A percentile compares a stretch with the other conserved stretches of the same genome.
Evolutionary conservation across 1,140 invertebrate genomes (phyloP).

Genomic region (Euura saliciscinereae): DNA sequence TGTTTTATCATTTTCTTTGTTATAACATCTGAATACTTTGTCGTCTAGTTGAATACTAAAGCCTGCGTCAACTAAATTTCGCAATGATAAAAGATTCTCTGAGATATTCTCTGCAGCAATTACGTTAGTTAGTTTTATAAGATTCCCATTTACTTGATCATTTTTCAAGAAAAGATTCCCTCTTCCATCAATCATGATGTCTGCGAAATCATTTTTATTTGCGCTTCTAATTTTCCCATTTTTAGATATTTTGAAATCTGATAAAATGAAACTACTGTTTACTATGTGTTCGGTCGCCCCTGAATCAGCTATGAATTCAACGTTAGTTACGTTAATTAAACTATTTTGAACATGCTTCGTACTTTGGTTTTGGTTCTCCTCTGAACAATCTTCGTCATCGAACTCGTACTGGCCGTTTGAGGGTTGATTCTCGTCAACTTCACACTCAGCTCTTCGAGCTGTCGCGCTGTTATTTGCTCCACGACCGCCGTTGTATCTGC

Average conservation of each 20-base stretch:
- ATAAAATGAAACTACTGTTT: constrained; percentile 23
- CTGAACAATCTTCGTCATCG: constrained; percentile 12
- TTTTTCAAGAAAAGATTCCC: constrained; percentile 22
- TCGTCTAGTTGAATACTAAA: not conserved
- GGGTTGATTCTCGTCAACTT: constrained; percentile 1
- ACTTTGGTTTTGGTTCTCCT: constrained; percentile 6
- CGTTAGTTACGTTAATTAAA: constrained; percentile 8
- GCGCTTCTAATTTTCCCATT: constrained; percentile 22
- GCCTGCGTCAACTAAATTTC: not conserved
- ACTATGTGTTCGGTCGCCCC: constrained; percentile 21
- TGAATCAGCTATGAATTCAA: constrained; percentile 11
- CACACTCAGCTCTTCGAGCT: constrained; percentile 26
- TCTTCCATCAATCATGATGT: constrained; percentile 24
- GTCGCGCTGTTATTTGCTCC: constrained; percentile 15
- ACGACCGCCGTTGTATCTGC: constrained; percentile 14
- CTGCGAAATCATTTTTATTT: constrained; percentile 25
- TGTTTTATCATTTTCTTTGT: constrained; percentile 1
- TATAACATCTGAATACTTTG: not conserved
- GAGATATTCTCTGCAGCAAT: constrained; percentile 21
- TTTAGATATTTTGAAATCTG: constrained; percentile 22
- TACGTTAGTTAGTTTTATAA: constrained; percentile 21
- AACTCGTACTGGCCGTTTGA: not conserved
- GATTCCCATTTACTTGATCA: constrained; percentile 8
- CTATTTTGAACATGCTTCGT: constrained; percentile 18
- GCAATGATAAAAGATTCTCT: constrained; percentile 13